phyloP scores from a whole-genome alignment of 2,888 invertebrate species.

The Vesta saturnalis region DNA sequence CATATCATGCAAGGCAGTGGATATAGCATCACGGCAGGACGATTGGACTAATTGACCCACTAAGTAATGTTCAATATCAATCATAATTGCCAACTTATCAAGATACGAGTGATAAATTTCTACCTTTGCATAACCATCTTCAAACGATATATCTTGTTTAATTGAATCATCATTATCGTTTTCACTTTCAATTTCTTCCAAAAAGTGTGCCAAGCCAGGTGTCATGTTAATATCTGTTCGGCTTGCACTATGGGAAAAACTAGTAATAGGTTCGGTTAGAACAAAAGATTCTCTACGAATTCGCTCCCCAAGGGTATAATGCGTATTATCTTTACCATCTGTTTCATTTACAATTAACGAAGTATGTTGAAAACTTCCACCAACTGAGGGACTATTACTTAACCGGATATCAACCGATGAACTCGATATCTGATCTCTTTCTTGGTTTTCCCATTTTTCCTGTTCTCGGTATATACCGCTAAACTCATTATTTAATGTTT shows the following conservation, averaged over 20 bases:
- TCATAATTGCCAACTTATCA: constrained; percentile 69
- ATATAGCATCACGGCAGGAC: constrained; percentile 71
- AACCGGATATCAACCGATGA: not conserved
- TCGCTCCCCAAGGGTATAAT: no score
- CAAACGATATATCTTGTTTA: constrained; percentile 64
- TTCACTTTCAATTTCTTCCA: not conserved
- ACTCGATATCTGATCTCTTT: not conserved
- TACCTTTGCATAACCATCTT: constrained; percentile 70
- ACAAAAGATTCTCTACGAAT: not conserved
- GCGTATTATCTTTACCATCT: not conserved
- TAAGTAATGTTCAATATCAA: constrained; percentile 75
- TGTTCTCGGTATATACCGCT: not conserved
- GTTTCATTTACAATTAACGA: not conserved
- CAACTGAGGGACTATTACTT: no score
- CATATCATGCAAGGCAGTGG: constrained; percentile 67
- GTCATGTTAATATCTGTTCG: no score
- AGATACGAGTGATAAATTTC: constrained; percentile 69
- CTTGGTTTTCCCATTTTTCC: constrained; percentile 9
- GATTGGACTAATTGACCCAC: constrained; percentile 72
- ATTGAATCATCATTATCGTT: not conserved
- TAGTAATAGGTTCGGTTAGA: no score
- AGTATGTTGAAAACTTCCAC: no score
- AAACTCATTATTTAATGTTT: constrained; percentile 6
- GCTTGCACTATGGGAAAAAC: no score
- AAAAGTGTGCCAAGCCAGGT: not conserved